Conservation (phyloP, 2,113 vertebrate species). For the Stictonetta naevosa region DNA sequence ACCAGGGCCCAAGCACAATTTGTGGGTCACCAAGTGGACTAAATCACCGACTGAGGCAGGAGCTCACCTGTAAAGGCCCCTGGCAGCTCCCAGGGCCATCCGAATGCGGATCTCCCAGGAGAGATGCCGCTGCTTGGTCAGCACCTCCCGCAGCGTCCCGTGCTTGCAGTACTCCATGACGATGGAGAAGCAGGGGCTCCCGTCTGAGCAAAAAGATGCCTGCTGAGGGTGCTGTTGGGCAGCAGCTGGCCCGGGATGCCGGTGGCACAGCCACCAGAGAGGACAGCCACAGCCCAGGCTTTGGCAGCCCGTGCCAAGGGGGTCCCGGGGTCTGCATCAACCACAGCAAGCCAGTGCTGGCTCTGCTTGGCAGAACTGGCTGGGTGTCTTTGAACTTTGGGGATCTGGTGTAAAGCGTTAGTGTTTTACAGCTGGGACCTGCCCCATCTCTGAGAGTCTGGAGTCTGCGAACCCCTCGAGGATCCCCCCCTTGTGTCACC, state of each 20-base stretch:
- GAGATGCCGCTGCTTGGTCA: conserved; percentile 73
- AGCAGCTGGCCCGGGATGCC: neutral
- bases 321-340: neutral
- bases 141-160: conserved; percentile 82
- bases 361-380: neutral
- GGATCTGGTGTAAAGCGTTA: neutral
- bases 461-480: neutral
- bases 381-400: neutral
- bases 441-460: neutral
- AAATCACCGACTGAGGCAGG: accelerated
- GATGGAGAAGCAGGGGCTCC: conserved; percentile 80
- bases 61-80: conserved; percentile 87
- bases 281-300: neutral
- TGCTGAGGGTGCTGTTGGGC: neutral
- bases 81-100: conserved; percentile 84
- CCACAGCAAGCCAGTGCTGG: neutral
- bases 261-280: neutral
- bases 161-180: conserved; percentile 90
- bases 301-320: neutral
- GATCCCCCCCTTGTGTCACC: neutral
- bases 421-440: neutral
- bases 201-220: conserved; percentile 60
- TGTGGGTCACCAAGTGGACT: neutral
- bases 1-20: neutral
- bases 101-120: conserved; percentile 72